Evolutionary conservation across 2,113 vertebrate genomes (phyloP), one percentile per base, ranked within the genome.

Genomic region (Apus apus): DNA sequence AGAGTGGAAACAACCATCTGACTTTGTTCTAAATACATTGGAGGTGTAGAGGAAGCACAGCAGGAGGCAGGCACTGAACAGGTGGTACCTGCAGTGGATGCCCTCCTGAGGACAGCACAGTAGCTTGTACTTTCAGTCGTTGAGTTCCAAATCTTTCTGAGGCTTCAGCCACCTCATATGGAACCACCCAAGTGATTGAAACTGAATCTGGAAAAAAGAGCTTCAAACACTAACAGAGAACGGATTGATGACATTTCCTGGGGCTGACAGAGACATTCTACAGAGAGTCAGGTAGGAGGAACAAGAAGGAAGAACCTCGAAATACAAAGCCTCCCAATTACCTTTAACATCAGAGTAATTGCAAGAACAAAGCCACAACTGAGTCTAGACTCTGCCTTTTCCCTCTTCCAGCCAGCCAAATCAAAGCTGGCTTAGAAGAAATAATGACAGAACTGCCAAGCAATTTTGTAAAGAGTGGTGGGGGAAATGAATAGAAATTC

Each of bases 361-460:
- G 23, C 36, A 58, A 32, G 66, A 79, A 67, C 46, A 83, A 85
- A 94, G 40, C 34, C 61, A 36, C 8, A 48, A 23, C 73, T 25
- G 50, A 61, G 34, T 3, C 61, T 9, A 11, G 32, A 36, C 32
- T 9, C 0, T 22, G 27, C 30, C 54, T 73, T 58, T 22, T 14
- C 11, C 21, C 5, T 51, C 73, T 26, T 14, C 64, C 23, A 38
- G 19, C 19, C n/a, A 81, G 14, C 5, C 11, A 79, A 67, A 75
- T 34, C 23, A 79, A 82, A 88, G 40, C 56, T 38, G 29, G 10
- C 51, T 85, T 38, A 32, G 23, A 66, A 58, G 23, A 57, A 83
- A 79, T 5, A 25, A 21, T 26, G 34, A 29, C 53, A 29, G 1
- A 56, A 46, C 19, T 2, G 0, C 2, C 0, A 5, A 76, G 18